phyloP scores from a whole-genome alignment of 2,888 invertebrate species.

The Prenolepis imparis region DNA sequence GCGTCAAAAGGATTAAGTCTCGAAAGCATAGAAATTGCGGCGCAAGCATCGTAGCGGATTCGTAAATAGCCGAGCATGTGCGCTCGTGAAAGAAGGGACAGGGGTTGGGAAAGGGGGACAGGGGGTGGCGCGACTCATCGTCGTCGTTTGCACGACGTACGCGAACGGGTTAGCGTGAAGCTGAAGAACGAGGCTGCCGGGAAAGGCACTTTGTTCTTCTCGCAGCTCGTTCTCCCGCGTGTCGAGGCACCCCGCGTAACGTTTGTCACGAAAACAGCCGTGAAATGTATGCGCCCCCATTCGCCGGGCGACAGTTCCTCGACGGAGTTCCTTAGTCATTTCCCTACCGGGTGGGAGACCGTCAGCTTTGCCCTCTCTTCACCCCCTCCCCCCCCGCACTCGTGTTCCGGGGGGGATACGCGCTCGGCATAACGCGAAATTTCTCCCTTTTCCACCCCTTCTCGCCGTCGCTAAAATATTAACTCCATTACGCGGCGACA shows the following conservation, averaged over 20 bases:
- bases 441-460: background rate
- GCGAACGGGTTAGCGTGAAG: slow-evolving; percentile 45
- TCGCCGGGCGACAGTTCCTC: slow-evolving; percentile 55
- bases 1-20: background rate
- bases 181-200: slow-evolving; percentile 48
- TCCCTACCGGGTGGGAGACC: slow-evolving; percentile 38
- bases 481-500: slow-evolving; percentile 76
- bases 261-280: slow-evolving; percentile 80
- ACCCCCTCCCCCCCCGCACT: background rate
- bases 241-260: slow-evolving; percentile 75
- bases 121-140: slow-evolving; percentile 17
- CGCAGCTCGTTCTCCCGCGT: slow-evolving; percentile 70
- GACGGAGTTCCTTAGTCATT: slow-evolving; percentile 71
- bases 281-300: slow-evolving; percentile 77
- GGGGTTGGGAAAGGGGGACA: no score
- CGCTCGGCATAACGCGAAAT: slow-evolving; percentile 52
- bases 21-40: slow-evolving; percentile 22
- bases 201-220: slow-evolving; percentile 75
- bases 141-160: slow-evolving; percentile 29
- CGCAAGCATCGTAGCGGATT: slow-evolving; percentile 39
- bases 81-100: background rate
- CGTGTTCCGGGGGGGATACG: slow-evolving; percentile 25
- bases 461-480: slow-evolving; percentile 72
- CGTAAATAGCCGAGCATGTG: slow-evolving; percentile 51
- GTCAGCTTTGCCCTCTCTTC: background rate